Evolutionary conservation across 2,888 invertebrate species (phyloP).

Genomic region (Drosophila putrida): DNA sequence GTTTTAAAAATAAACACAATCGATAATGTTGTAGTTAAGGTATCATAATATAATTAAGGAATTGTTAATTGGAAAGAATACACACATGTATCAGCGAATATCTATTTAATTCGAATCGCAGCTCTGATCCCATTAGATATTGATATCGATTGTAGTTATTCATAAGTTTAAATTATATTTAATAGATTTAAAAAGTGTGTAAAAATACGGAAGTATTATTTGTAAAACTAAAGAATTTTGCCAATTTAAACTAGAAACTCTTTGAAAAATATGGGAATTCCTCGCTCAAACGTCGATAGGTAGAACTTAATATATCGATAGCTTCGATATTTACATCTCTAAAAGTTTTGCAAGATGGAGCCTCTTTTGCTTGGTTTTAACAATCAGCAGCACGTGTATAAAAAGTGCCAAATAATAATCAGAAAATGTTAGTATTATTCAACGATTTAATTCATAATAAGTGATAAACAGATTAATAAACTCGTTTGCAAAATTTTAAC

Average conservation of each 20-base stretch:
- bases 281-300: not conserved
- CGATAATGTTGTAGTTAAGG: not conserved
- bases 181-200: not conserved
- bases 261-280: not conserved
- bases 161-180: not conserved
- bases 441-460: slow-evolving; percentile 52
- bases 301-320: slow-evolving; percentile 47
- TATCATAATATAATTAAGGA: not conserved
- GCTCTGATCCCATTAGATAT: not conserved
- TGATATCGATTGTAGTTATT: not conserved
- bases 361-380: slow-evolving; percentile 86
- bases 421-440: slow-evolving; percentile 85
- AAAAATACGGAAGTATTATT: not conserved
- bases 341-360: slow-evolving; percentile 84
- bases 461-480: slow-evolving; percentile 45
- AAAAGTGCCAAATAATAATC: slow-evolving; percentile 86
- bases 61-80: no score
- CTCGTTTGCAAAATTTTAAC: slow-evolving; percentile 35
- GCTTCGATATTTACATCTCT: slow-evolving; percentile 66
- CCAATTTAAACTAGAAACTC: not conserved
- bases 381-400: slow-evolving; percentile 86
- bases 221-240: not conserved
- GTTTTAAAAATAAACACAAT: not conserved
- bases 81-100: not conserved
- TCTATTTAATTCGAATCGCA: not conserved